A percentile compares a stretch with the other conserved stretches of the same genome.
phyloP scores from a whole-genome alignment of 2,113 vertebrate genomes.

The Indicator indicator region DNA sequence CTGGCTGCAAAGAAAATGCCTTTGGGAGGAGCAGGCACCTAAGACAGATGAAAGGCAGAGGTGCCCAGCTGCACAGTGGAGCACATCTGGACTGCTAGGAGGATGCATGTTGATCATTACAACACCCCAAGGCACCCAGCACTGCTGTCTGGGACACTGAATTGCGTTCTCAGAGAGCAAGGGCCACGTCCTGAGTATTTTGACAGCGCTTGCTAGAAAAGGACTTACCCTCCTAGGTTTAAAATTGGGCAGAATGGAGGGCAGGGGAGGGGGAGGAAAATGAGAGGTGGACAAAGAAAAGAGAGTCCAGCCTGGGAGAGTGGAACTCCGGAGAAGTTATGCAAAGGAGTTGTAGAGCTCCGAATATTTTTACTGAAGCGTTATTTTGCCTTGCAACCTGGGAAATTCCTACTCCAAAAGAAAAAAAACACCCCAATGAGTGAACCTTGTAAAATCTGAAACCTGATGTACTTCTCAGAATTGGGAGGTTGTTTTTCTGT shows the following conservation, averaged over 20 bases:
- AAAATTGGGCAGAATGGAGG: background rate
- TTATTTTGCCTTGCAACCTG: slow-evolving; percentile 36
- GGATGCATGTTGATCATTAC: background rate
- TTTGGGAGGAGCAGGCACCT: slow-evolving; percentile 13
- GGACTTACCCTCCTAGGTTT: slow-evolving; percentile 20
- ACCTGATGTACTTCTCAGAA: background rate
- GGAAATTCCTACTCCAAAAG: slow-evolving; percentile 32
- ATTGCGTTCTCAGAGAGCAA: background rate
- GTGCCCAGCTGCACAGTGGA: slow-evolving; percentile 49
- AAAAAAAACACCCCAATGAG: background rate
- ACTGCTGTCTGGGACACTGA: slow-evolving; percentile 28
- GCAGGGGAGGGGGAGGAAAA: background rate
- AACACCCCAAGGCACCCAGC: slow-evolving; percentile 20
- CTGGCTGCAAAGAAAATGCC: background rate
- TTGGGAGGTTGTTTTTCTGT: background rate
- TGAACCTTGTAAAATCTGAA: slow-evolving; percentile 19
- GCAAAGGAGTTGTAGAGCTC: slow-evolving; percentile 58
- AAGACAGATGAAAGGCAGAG: background rate
- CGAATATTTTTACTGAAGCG: slow-evolving; percentile 52
- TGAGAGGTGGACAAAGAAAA: background rate
- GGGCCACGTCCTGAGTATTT: slow-evolving; percentile 34
- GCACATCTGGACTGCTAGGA: slow-evolving; percentile 31
- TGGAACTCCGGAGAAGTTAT: slow-evolving; percentile 55
- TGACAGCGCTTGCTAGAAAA: slow-evolving; percentile 31
- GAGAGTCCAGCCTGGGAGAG: slow-evolving; percentile 58